A percentile compares a stretch with the other conserved stretches of the same genome.
Evolutionary conservation across 1,140 invertebrate species (phyloP).

Genomic region (Macrocentrus cingulum): DNA sequence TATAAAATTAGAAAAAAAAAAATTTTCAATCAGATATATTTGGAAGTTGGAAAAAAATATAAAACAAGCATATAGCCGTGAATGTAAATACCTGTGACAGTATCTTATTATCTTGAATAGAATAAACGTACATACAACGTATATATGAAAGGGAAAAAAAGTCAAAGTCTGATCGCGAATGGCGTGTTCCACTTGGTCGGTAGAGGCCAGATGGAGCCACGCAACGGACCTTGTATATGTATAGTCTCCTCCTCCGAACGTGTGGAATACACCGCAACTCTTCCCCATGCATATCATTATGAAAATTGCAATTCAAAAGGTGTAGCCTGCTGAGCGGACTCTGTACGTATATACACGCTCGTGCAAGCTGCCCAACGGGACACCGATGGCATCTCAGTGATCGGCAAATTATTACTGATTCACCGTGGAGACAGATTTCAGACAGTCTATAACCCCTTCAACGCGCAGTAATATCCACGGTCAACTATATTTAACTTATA

Average conservation of each 20-base stretch:
- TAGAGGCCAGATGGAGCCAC: slow-evolving; percentile 39
- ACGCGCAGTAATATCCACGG: no score
- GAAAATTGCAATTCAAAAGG: slow-evolving; percentile 41
- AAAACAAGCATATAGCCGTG: background rate
- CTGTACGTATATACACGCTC: background rate
- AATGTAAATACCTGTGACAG: background rate
- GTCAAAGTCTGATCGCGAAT: slow-evolving; percentile 26
- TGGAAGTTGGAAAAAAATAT: no score
- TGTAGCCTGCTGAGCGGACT: no score
- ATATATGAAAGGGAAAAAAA: slow-evolving; percentile 1
- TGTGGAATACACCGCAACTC: background rate
- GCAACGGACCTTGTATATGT: slow-evolving; percentile 34
- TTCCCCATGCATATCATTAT: slow-evolving; percentile 42
- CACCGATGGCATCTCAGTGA: background rate
- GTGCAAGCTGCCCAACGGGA: slow-evolving; percentile 11
- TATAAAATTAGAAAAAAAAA: no score
- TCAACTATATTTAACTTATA: no score
- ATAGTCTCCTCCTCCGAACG: slow-evolving; percentile 1
- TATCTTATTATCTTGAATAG: no score
- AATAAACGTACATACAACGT: background rate
- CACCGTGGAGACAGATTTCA: background rate
- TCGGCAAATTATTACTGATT: slow-evolving; percentile 3
- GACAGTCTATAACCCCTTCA: no score
- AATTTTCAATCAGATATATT: no score
- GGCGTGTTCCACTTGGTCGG: slow-evolving; percentile 26